Evolutionary conservation across 2,113 vertebrate genomes (phyloP), one percentile per base, ranked within the genome.

Genomic region (Labeo catla): DNA sequence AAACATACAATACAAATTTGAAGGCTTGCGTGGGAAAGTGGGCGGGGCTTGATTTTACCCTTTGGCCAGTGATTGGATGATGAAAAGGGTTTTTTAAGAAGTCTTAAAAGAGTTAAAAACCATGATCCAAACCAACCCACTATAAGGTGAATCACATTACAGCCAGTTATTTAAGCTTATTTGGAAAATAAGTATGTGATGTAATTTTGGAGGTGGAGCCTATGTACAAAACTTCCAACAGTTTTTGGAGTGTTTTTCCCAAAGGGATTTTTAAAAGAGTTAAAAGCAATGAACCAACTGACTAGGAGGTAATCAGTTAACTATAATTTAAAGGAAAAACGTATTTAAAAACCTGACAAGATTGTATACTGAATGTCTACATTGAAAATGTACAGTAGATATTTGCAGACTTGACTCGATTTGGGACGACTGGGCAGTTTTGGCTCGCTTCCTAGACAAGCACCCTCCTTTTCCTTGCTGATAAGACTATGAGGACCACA

Each of bases 401-500:
- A 47, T 4, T 19, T 1, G 10, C 76, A 36, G 15, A 57, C 52
- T 52, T 8, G 16, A 0, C 28, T 78, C 4, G 3, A 57, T 81
- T 63, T 65, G 15, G n/a, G 8, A 12, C 11, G 23, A 11, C 7
- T 19, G 8, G 3, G 7, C 57, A 61, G 57, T 47, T 47, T 66
- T 52, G 63, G 63, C 63, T 52, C 16, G 0, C 5, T 70, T 52
- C 47, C 47, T 2, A 21, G 10, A 70, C 43, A 52, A 21, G 57
- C n/a, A 45, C 21, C 43, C 54, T 61, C 11, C 77, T 23, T 68
- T 36, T 34, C 16, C 63, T 13, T 50, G 23, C 59, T 52, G 63
- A 68, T 82, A 50, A 82, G 65, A 82, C 16, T 0, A 4, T 81
- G 45, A 68, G 59, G 63, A 82, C 80, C 80, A 52, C 45, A 70